Evolutionary conservation across 2,113 vertebrate genomes (phyloP), one percentile per base, ranked within the genome.

Genomic region (Thomomys bottae): DNA sequence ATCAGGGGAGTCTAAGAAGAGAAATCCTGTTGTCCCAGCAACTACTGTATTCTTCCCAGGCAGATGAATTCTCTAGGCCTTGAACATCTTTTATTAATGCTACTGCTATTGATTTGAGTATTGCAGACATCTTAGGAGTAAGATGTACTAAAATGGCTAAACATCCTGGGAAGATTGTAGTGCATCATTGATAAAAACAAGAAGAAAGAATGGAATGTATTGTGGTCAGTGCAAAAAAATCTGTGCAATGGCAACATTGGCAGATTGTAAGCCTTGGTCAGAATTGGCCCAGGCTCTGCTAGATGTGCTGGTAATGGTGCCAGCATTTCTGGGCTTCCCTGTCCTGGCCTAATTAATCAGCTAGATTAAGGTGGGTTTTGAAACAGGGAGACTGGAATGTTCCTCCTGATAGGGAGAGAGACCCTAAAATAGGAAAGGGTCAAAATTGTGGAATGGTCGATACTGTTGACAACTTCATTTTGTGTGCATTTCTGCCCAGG

Each of bases 71-170:
- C 61, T 42, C 66, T 78, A 8, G 67, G 36, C 42, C 61, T 10
- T 79, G 38, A 87, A 49, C 40, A 40, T 17, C 67, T 90, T 90
- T 79, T 70, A 57, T 61, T 92, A 80, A 54, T n/a, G 49, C 21
- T 32, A 36, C 57, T 79, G 42, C 30, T 30, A 23, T 49, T 88
- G 80, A 63, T 54, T 81, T 75, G n/a, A 89, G 32, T 61, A 71
- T 67, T 73, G 68, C 83, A 79, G 87, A 77, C n/a, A 87, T 84
- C 45, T 82, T 11, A 6, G 78, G 18, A 42, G 5, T 54, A 14
- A 68, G 18, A 17, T 40, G 14, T 38, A 68, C 32, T 64, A 66
- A 78, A 88, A 36, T 34, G 21, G 17, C 63, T 24, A 81, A 72
- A 68, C 15, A 75, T 34, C 24, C 78, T 82, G 66, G 72, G 34